Conservation (phyloP, 2,888 invertebrate genomes). For the Stenchaetothrips biformis region DNA sequence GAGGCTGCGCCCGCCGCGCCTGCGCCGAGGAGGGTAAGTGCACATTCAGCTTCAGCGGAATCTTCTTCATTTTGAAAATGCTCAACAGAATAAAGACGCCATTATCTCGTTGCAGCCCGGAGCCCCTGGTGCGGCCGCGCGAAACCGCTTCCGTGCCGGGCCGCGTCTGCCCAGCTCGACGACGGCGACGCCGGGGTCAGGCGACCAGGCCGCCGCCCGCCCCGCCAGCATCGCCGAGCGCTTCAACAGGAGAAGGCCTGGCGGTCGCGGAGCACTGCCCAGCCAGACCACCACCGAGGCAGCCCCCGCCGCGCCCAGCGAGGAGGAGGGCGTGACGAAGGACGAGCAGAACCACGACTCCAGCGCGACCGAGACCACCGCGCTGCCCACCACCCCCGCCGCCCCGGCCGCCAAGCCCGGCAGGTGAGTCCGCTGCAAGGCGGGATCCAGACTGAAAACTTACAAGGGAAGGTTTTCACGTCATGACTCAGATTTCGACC, state of each 20-base stretch:
- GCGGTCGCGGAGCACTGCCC: constrained; percentile 33
- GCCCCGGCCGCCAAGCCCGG: constrained; percentile 27
- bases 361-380: constrained; percentile 33
- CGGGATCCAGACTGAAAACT: no score
- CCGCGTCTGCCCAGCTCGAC: background rate
- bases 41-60: no score
- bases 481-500: no score
- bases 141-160: background rate
- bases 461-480: no score
- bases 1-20: background rate
- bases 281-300: constrained; percentile 5
- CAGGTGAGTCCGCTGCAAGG: background rate
- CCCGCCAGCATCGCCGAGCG: background rate
- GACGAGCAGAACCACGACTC: constrained; percentile 46
- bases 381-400: constrained; percentile 36
- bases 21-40: constrained; percentile 1
- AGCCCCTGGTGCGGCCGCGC: background rate
- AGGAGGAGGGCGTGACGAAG: constrained; percentile 44
- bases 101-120: background rate
- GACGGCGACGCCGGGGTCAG: background rate
- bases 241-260: background rate
- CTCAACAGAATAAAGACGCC: no score
- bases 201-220: background rate
- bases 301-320: constrained; percentile 32
- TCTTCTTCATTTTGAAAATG: no score